These are phyloP conservation scores for Myiotriccus ornatus DNA, from an alignment of 2,797 vertebrate genomes.

Conservation along the genomic window DNA sequence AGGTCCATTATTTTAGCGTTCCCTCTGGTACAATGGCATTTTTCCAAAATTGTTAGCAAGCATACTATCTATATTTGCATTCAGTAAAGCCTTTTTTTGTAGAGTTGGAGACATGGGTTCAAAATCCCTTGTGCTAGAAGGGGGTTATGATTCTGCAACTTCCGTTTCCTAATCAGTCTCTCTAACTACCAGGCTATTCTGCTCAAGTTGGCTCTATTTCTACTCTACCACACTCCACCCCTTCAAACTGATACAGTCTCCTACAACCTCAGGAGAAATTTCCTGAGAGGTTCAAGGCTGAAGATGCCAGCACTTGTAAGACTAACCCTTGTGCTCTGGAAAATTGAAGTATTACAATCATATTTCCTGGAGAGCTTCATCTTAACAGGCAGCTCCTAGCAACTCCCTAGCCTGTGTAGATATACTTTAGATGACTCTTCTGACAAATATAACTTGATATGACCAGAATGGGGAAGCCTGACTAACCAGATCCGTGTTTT, in stretches of 20 bases:
- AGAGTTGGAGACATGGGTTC: background rate
- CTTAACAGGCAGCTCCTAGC: background rate
- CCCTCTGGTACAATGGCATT: background rate
- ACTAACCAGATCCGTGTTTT: background rate
- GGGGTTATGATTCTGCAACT: background rate
- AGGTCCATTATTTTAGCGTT: background rate
- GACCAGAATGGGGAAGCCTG: background rate
- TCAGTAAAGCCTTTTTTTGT: background rate
- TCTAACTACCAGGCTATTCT: background rate
- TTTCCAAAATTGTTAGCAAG: background rate
- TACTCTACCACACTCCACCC: background rate
- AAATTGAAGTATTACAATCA: background rate
- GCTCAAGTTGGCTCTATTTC: background rate
- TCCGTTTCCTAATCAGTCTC: background rate
- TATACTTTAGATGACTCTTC: background rate
- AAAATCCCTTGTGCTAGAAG: fast-evolving
- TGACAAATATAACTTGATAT: background rate
- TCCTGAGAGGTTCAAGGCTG: background rate
- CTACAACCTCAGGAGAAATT: background rate
- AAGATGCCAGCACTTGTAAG: background rate
- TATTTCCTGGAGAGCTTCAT: background rate
- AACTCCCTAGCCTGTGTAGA: background rate
- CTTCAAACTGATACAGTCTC: background rate
- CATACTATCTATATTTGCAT: background rate
- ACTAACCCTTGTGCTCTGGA: background rate